A percentile compares a stretch with the other conserved stretches of the same genome.
Evolutionary conservation across 92 coral and sea anemone genomes (phyloP).

Genomic region (Meandrina meandrites): DNA sequence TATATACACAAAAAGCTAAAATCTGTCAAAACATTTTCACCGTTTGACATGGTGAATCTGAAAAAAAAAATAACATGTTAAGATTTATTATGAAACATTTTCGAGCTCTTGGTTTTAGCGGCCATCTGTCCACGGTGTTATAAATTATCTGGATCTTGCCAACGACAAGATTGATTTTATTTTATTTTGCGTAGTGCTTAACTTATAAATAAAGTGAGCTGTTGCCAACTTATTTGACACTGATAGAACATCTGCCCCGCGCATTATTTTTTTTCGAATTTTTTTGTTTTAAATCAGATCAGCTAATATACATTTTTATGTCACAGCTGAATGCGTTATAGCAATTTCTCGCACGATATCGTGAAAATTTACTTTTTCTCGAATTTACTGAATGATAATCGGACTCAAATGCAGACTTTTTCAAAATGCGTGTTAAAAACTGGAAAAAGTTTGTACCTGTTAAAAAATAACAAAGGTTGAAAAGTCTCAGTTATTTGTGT

Average conservation of each 20-base stretch:
- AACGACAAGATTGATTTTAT: neutral
- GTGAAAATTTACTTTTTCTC: neutral
- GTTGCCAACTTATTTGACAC: neutral
- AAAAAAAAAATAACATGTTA: neutral
- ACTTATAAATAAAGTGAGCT: neutral
- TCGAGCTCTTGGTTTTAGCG: neutral
- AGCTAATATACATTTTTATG: too few species aligned
- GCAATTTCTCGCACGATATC: neutral
- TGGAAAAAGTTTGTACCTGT: neutral
- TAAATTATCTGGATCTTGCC: neutral
- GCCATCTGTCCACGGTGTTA: neutral
- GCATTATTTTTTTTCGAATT: neutral
- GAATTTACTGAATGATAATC: neutral
- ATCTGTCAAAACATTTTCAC: neutral
- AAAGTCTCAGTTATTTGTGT: neutral
- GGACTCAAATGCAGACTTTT: neutral
- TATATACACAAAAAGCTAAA: neutral
- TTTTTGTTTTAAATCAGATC: too few species aligned
- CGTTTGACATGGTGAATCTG: neutral
- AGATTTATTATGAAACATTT: neutral
- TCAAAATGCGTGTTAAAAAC: neutral
- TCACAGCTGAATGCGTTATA: neutral
- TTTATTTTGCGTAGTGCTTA: neutral
- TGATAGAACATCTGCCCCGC: neutral
- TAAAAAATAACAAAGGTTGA: neutral